Base-by-base conservation (phyloP, 2,797 vertebrate genomes). In the Dryobates pubescens region DNA sequence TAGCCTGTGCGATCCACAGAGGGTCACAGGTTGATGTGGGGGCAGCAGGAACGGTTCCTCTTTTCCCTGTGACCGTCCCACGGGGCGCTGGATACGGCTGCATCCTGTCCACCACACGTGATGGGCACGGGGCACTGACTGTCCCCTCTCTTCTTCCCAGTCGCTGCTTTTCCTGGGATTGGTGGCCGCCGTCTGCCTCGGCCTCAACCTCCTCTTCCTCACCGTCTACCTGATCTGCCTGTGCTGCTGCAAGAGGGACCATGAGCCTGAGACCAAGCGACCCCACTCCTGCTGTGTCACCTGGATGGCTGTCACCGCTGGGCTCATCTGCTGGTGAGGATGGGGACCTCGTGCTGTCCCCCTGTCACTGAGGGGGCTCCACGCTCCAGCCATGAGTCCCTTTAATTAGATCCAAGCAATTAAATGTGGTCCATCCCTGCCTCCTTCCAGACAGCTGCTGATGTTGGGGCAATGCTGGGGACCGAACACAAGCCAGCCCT, bases 241-340 rank as follows among this genome's bases (percentile, higher is more conserved):
- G n/a, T 99, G 98, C 95, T 98, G 98, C 97, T 97, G 97, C 90
- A 97, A 92, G 70, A 97, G 94, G 89, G 97, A 97, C 10, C 97
- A 97, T 34, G 98, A 98, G 14, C 96, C 94, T 1, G 98, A 98
- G 57, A 97, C 93, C 95, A 99, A 99, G 96, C 98, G 92, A 77
- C 98, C 97, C 0, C 71, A 95, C 67, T 97, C 98, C 85, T 98
- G 98, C 95, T 99, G 98, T 2, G 70, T 98, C 96, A 99, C 98
- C 83, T 99, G 98, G 98, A 97, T 97, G 3, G 98, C 98, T 0
- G 98, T 98, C 90, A 94, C 97, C 43, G 98, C 98, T 0, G 98
- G 98, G 47, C 98, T 99, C 51, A 11, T 99, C 89, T 98, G 99
- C 97, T 99, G 99, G 99, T 99, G 96, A 98, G 99, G 26, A 45